Base-by-base conservation (phyloP, 2,888 invertebrate species). In the Drosophila lutescens region DNA sequence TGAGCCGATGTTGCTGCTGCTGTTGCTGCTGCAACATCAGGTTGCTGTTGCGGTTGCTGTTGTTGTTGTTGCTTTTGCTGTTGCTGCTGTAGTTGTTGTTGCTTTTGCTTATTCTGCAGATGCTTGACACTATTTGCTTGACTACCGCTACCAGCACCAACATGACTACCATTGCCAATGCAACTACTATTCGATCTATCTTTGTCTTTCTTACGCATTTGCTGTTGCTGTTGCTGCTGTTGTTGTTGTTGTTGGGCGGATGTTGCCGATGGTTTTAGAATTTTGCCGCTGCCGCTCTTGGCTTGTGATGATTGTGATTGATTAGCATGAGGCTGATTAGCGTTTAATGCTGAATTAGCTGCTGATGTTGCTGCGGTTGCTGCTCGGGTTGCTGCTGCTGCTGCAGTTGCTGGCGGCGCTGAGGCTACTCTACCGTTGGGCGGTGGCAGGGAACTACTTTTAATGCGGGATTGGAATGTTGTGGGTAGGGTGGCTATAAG, bases 401-500 rank as follows among this genome's bases (percentile, higher is more conserved):
- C 26, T 79, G 79, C 57, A 62, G 77, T 65, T 73, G 82, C 74
- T 80, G 86, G 83, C 81, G 90, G 77, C 86, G 80, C 89, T 85
- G 90, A 86, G 87, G 82, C 88, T 80, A 86, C 75, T 91, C 90
- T 91, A 91, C 90, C 91, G 88, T 86, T 91, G 93, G 93, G 92
- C 91, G 93, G 93, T 91, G 93, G 93, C 91, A 93, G 93, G 92
- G 94, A 93, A 93, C 93, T 94, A 94, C 93, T 93, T 94, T 94
- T 94, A 93, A 93, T 93, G 93, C 94, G 94, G 94, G 94, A 94
- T 93, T 94, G 94, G 93, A 94, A 94, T 93, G 94, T 94, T 93
- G 95, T 95, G 93, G 94, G 94, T 93, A 95, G 94, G 94, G 94
- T 95, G 93, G 95, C 95, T 95, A 95, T 81, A 93, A 95, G 94